phyloP scores from a whole-genome alignment of 2,113 vertebrate genomes.

The Pelusios castaneus region DNA sequence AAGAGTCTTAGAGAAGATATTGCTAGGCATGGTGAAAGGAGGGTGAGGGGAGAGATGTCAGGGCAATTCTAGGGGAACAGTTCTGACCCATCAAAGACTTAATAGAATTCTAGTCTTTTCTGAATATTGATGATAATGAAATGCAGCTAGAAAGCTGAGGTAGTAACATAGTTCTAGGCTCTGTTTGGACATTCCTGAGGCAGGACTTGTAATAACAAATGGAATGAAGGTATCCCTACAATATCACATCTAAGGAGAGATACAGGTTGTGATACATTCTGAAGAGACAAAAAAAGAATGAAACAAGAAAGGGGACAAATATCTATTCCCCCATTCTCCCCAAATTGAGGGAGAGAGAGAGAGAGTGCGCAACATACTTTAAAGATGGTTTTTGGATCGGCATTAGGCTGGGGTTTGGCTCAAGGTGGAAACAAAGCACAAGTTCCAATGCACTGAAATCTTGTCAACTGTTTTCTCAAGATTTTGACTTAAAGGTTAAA shows the following conservation, averaged over 20 bases:
- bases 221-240: neutral
- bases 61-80: conserved; percentile 52
- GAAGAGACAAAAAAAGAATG: conserved; percentile 26
- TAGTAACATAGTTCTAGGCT: conserved; percentile 1
- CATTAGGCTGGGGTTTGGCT: conserved; percentile 15
- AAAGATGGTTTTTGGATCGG: conserved; percentile 5
- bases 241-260: neutral
- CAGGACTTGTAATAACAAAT: conserved; percentile 31
- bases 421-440: conserved; percentile 49
- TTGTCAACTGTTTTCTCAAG: conserved; percentile 60
- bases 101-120: conserved; percentile 37
- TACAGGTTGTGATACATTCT: neutral
- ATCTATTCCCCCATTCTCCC: neutral
- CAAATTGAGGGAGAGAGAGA: neutral
- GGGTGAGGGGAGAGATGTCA: conserved; percentile 64
- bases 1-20: conserved; percentile 73
- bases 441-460: conserved; percentile 45
- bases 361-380: no score
- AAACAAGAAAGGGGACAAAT: conserved; percentile 8
- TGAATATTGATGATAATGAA: conserved; percentile 51
- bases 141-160: conserved; percentile 46
- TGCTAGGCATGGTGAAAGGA: conserved; percentile 57
- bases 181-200: conserved; percentile 16
- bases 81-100: conserved; percentile 59
- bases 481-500: conserved; percentile 46